Evolutionary conservation across 2,888 invertebrate genomes (phyloP).

Genomic region (Hemicrepidius hirtus): DNA sequence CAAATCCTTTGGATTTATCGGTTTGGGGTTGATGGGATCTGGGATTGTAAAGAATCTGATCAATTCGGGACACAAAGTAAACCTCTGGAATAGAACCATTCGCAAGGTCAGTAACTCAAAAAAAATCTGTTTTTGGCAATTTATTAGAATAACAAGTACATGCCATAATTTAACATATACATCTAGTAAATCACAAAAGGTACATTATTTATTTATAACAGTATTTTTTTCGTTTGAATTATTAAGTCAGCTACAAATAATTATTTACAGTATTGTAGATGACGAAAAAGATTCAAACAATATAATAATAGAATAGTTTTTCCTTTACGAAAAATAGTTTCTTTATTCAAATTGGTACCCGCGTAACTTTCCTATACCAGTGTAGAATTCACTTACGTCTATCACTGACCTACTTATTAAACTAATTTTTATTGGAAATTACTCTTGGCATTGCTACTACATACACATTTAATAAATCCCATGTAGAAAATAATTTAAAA

Average conservation of each 20-base stretch:
- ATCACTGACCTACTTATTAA: constrained; percentile 43
- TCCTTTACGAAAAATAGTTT: constrained; percentile 68
- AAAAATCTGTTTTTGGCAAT: constrained; percentile 16
- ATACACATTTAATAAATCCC: constrained; percentile 31
- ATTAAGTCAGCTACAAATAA: constrained; percentile 8
- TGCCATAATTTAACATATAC: constrained; percentile 55
- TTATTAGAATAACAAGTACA: constrained; percentile 59
- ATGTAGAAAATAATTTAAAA: constrained; percentile 28
- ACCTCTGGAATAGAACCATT: constrained; percentile 94
- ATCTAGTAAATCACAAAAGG: constrained; percentile 64
- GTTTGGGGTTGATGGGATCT: constrained; percentile 95
- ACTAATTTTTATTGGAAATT: constrained; percentile 42
- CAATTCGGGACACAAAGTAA: constrained; percentile 93
- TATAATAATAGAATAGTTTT: constrained; percentile 22
- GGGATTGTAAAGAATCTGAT: constrained; percentile 96
- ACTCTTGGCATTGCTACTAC: constrained; percentile 40
- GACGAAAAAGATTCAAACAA: constrained; percentile 25
- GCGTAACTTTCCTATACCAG: constrained; percentile 62
- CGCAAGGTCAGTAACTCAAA: constrained; percentile 94
- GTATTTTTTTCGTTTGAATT: constrained; percentile 60
- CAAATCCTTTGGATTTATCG: constrained; percentile 94
- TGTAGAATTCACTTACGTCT: constrained; percentile 58
- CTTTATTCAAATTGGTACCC: constrained; percentile 65
- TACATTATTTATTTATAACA: constrained; percentile 59
- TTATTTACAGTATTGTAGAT: background rate